A percentile compares a stretch with the other conserved stretches of the same genome.
phyloP scores from a whole-genome alignment of 2,888 invertebrate species.

The Philonicus albiceps region DNA sequence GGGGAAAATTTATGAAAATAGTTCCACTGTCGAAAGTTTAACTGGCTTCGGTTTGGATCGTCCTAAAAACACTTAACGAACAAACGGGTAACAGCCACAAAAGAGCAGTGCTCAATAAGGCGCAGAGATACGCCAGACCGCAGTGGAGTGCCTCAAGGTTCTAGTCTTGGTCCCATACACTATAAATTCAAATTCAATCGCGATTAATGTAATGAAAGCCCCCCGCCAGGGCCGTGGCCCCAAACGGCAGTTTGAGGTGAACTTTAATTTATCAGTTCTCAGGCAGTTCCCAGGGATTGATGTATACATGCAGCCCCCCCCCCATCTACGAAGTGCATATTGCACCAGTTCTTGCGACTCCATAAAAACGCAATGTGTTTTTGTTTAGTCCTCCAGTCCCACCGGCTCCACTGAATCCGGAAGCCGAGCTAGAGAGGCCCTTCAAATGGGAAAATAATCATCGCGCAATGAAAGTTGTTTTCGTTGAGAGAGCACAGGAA shows the following conservation, averaged over 20 bases:
- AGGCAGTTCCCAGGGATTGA: slow-evolving; percentile 2
- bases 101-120: slow-evolving; percentile 22
- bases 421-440: not conserved
- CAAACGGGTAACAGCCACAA: slow-evolving; percentile 30
- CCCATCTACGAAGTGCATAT: not conserved
- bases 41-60: not conserved
- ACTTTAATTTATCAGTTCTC: slow-evolving; percentile 28
- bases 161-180: not conserved
- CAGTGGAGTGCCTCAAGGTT: slow-evolving; percentile 15
- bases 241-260: not conserved
- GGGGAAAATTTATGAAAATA: slow-evolving; percentile 38
- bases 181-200: slow-evolving; percentile 40
- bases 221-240: not conserved
- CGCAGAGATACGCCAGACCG: not conserved
- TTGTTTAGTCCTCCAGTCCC: not conserved
- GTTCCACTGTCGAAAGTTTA: slow-evolving; percentile 19
- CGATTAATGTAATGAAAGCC: slow-evolving; percentile 37
- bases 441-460: slow-evolving; percentile 36
- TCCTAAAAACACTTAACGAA: slow-evolving; percentile 32
- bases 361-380: not conserved
- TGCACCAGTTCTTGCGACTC: not conserved
- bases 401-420: not conserved
- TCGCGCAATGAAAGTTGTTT: slow-evolving; percentile 36
- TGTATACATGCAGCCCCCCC: not conserved
- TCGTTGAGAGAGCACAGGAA: slow-evolving; percentile 17